Evolutionary conservation across 1,140 invertebrate species (phyloP).

Genomic region (Apolygus lucorum): DNA sequence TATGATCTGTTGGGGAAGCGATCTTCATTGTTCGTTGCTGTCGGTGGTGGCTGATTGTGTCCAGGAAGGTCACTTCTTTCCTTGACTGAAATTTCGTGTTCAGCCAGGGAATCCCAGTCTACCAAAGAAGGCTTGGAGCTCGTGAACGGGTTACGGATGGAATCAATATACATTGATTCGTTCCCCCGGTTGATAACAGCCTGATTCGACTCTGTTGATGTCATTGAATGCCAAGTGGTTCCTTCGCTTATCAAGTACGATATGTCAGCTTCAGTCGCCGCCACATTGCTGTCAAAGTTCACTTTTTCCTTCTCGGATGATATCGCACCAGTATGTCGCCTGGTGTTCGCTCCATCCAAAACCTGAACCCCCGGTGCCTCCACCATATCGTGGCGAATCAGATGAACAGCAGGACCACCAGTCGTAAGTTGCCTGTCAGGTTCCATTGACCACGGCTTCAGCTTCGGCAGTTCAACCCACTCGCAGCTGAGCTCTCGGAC

Average conservation of each 20-base stretch:
- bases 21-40: background rate
- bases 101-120: background rate
- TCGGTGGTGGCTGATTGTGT: background rate
- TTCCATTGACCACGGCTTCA: constrained; percentile 14
- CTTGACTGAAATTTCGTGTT: background rate
- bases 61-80: background rate
- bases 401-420: background rate
- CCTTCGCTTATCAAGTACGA: too few relatives aligned
- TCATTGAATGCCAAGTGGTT: too few relatives aligned
- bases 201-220: too few relatives aligned
- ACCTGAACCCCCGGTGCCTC: background rate
- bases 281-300: background rate
- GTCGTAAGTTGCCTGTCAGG: background rate
- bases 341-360: background rate
- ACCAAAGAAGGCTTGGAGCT: constrained; percentile 14
- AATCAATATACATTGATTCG: too few relatives aligned
- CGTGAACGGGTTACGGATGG: too few relatives aligned
- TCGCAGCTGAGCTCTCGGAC: too few relatives aligned
- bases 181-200: too few relatives aligned
- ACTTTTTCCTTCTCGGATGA: background rate
- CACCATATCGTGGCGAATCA: background rate
- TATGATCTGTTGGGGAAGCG: background rate
- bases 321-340: background rate
- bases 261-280: background rate
- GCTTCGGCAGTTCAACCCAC: constrained; percentile 23